phyloP scores from a whole-genome alignment of 2,113 vertebrate genomes.

The Menura novaehollandiae region DNA sequence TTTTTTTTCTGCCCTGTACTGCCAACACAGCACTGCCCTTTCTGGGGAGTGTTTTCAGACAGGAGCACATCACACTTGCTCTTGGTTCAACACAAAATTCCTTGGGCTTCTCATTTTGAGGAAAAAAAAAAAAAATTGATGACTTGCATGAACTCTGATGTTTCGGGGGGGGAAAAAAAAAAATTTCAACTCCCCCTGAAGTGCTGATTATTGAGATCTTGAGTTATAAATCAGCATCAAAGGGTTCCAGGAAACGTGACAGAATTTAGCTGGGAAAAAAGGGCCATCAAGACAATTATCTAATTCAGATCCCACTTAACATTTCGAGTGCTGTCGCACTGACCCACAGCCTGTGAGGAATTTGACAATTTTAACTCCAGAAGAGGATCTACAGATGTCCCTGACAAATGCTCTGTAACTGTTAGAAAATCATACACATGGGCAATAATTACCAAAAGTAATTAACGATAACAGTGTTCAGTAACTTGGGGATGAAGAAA shows the following conservation, averaged over 20 bases:
- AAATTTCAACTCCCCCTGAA: neutral
- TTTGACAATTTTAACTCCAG: neutral
- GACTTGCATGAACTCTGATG: neutral
- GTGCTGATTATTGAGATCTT: neutral
- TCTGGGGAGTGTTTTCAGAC: neutral
- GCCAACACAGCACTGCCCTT: neutral
- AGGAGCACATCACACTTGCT: neutral
- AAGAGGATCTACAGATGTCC: neutral
- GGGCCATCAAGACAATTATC: neutral
- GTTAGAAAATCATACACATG: neutral
- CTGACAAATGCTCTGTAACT: neutral
- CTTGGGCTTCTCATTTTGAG: neutral
- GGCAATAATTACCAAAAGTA: neutral
- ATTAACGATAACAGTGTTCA: neutral
- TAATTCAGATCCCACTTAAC: neutral
- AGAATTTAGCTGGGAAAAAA: neutral
- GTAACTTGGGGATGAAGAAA: neutral
- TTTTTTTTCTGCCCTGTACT: rapidly evolving
- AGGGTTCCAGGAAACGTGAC: neutral
- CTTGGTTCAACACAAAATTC: neutral
- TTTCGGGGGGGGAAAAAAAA: neutral
- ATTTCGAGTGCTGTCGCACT: neutral
- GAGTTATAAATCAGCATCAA: neutral
- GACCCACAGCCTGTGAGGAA: neutral
- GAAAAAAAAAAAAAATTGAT: neutral